Evolutionary conservation across 1,140 invertebrate genomes (phyloP), one percentile per base, ranked within the genome.

Genomic region (Chironomus striatipennis): DNA sequence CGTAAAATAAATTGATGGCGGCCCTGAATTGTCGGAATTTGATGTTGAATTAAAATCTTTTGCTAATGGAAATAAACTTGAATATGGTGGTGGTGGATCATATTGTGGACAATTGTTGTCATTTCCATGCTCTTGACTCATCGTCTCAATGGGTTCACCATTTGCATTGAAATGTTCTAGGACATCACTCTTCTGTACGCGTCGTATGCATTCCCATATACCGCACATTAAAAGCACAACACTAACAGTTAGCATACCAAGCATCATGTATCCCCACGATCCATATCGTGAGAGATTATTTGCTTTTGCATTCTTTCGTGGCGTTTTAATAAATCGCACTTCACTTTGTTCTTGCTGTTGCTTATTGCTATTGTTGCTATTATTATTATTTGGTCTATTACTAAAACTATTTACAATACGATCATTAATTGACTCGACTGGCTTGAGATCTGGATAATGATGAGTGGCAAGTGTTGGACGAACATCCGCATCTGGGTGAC

Each of bases 181-280:
- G 2, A 70, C 20, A 20, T 70, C 65, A 20, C 20, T 70, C 6
- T 70, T 70, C 10, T 70, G 65, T 8, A 70, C 65, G 0, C 65
- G 17, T 70, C 65, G 17, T 8, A 70, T 70, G 18, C 65, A 70
- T 70, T 85, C 86, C 87, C 87, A 88, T 74, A 88, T 83, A 43
- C 88, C 82, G 77, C 87, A 89, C 78, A 88, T 87, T 83, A 88
- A 85, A 74, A 89, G 83, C 73, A 88, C 85, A 9, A 86, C 86
- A 43, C 87, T 87, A 78, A 87, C 88, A 73, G 88, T 83, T 64
- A 89, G 80, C 85, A 88, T 88, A 24, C 87, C 88, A 70, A 88
- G 83, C 78, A 88, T 87, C 24, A 88, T 82, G 76, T 88, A 88
- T 77, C 87, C 87, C 87, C 87, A 88, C 0, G 88, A 87, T 3